phyloP scores from a whole-genome alignment of 1,140 invertebrate genomes.

The Drosophila elegans region DNA sequence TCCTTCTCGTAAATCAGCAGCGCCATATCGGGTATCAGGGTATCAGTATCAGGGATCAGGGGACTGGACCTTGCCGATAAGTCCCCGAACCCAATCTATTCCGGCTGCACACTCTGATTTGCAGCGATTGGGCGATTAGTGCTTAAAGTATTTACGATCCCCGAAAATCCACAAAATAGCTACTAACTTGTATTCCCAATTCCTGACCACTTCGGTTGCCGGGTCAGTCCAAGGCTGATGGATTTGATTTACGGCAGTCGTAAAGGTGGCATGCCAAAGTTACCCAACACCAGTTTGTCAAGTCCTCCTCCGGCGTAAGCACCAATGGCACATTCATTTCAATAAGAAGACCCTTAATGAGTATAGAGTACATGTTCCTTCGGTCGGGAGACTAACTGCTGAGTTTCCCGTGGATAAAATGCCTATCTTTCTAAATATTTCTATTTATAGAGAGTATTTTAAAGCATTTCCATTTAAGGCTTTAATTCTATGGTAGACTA shows the following conservation, averaged over 20 bases:
- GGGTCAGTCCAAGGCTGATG: constrained; percentile 20
- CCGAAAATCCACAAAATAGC: constrained; percentile 1
- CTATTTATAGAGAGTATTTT: too few species aligned
- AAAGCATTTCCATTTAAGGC: too few species aligned
- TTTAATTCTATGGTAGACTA: too few species aligned
- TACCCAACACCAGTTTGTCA: neutral
- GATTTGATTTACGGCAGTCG: constrained; percentile 23
- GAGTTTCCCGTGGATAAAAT: too few species aligned
- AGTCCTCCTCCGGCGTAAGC: neutral
- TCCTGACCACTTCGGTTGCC: constrained; percentile 14
- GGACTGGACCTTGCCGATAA: constrained; percentile 10
- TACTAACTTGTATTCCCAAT: neutral
- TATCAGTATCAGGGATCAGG: neutral
- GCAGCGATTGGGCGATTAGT: constrained; percentile 23
- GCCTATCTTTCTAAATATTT: too few species aligned
- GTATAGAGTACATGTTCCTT: too few species aligned
- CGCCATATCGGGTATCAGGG: neutral
- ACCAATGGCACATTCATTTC: neutral
- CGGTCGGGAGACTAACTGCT: neutral
- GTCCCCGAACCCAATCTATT: constrained; percentile 3
- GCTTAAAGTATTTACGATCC: constrained; percentile 38
- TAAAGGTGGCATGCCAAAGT: neutral
- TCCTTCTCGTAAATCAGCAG: constrained; percentile 12
- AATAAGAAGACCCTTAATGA: neutral
- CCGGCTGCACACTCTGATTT: constrained; percentile 32